Percentiles rank a stretch among this genome's conserved stretches.
phyloP scores from a whole-genome alignment of 1,140 invertebrate genomes.

The Branchinecta lindahli region DNA sequence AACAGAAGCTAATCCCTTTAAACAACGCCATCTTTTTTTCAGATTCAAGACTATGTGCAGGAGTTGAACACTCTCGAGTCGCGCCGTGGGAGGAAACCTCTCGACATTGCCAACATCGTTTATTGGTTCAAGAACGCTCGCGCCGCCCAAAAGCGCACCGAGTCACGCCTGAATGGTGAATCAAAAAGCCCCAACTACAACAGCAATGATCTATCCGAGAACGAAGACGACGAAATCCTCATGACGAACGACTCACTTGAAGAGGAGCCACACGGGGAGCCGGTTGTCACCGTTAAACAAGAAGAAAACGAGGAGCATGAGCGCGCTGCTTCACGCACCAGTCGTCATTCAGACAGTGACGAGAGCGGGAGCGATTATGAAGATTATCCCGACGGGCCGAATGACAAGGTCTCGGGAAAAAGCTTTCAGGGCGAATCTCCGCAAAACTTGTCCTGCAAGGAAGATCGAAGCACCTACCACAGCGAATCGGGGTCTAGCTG shows the following conservation, averaged over 20 bases:
- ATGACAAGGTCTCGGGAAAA: neutral
- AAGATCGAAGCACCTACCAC: neutral
- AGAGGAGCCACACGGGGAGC: constrained; percentile 17
- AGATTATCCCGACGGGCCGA: neutral
- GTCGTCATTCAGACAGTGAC: neutral
- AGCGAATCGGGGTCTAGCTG: neutral
- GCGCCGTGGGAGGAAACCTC: constrained; percentile 70
- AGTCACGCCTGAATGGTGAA: constrained; percentile 25
- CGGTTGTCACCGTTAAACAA: neutral
- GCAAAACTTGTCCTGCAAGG: neutral
- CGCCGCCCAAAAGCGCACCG: constrained; percentile 70
- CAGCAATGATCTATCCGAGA: constrained; percentile 21
- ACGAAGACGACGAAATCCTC: constrained; percentile 19
- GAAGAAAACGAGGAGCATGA: neutral
- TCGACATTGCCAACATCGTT: constrained; percentile 93
- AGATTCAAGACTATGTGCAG: constrained; percentile 87
- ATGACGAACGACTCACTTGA: constrained; percentile 15
- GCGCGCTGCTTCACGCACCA: neutral
- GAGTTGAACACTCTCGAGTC: constrained; percentile 85
- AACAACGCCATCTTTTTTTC: constrained; percentile 25
- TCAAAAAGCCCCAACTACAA: constrained; percentile 21
- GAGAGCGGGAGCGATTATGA: neutral
- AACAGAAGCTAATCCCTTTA: constrained; percentile 15
- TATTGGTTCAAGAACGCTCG: constrained; percentile 98
- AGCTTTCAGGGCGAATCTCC: neutral